phyloP scores from a whole-genome alignment of 2,888 invertebrate species.

The Uloborus plumipes region DNA sequence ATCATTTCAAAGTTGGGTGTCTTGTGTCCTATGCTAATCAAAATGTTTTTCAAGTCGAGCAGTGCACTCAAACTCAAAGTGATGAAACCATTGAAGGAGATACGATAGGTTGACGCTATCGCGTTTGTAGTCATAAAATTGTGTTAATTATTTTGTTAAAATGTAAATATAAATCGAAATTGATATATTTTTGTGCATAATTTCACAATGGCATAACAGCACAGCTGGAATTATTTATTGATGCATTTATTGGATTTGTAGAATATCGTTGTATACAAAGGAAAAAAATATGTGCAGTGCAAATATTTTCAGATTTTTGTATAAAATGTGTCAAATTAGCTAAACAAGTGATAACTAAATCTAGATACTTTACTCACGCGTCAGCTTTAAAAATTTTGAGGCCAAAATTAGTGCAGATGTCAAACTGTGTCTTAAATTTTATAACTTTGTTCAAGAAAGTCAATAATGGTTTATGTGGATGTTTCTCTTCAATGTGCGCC shows the following conservation, averaged over 20 bases:
- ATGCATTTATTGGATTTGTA: constrained; percentile 28
- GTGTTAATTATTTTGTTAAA: constrained; percentile 46
- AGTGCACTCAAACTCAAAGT: constrained; percentile 9
- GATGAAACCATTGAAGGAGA: constrained; percentile 39
- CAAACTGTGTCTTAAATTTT: no score
- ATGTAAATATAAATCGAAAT: constrained; percentile 46
- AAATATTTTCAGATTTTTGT: constrained; percentile 23
- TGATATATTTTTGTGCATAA: constrained; percentile 53
- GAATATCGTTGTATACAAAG: background rate
- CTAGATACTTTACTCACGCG: background rate
- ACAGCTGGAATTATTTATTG: constrained; percentile 45
- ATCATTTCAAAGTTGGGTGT: no score
- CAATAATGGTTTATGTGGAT: no score
- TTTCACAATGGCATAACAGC: constrained; percentile 28
- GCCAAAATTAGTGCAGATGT: background rate
- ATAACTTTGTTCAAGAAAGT: no score
- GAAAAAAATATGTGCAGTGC: constrained; percentile 11
- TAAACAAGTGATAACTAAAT: background rate
- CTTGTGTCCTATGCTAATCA: constrained; percentile 38
- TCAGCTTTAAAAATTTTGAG: constrained; percentile 1
- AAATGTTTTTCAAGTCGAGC: constrained; percentile 30
- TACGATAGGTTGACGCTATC: constrained; percentile 19
- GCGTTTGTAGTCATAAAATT: constrained; percentile 41
- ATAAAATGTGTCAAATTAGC: constrained; percentile 4
- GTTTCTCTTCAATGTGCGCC: background rate